A percentile compares a stretch with the other conserved stretches of the same genome.
phyloP scores from a whole-genome alignment of 2,113 vertebrate genomes.

The Otolemur garnettii region DNA sequence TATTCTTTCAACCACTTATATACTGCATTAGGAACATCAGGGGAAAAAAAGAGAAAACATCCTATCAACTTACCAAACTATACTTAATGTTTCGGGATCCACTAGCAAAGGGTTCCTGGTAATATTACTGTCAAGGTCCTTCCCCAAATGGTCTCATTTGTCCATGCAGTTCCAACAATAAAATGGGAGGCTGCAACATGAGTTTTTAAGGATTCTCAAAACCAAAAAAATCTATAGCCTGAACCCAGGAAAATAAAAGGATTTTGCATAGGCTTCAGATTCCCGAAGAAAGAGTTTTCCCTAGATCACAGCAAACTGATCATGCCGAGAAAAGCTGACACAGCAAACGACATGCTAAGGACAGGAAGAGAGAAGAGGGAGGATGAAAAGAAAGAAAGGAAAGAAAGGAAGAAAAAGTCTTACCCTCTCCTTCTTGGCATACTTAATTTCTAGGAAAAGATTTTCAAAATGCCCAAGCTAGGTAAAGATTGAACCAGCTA shows the following conservation, averaged over 20 bases:
- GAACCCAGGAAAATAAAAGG: conserved; percentile 75
- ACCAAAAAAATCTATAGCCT: conserved; percentile 71
- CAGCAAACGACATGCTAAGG: conserved; percentile 63
- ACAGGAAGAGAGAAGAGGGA: conserved; percentile 59
- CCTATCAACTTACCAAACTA: conserved; percentile 57
- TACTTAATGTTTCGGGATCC: conserved; percentile 59
- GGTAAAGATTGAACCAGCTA: conserved; percentile 77
- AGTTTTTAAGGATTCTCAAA: conserved; percentile 73
- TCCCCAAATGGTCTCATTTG: conserved; percentile 74
- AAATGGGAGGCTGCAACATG: conserved; percentile 74
- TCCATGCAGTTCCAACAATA: conserved; percentile 75
- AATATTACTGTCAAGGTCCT: conserved; percentile 61
- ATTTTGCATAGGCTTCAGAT: conserved; percentile 75
- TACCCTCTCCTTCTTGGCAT: conserved; percentile 73
- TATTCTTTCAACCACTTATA: conserved; percentile 65
- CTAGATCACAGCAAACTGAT: conserved; percentile 77
- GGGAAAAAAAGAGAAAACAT: not conserved
- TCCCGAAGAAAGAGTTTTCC: conserved; percentile 82
- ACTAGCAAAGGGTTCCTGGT: conserved; percentile 29
- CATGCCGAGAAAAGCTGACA: conserved; percentile 83
- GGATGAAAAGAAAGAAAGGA: not conserved
- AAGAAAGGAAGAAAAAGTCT: conserved; percentile 34
- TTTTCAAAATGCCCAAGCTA: conserved; percentile 73
- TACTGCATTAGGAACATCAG: not conserved
- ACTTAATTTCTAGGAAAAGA: conserved; percentile 58